Evolutionary conservation across 2,888 invertebrate species (phyloP).

Genomic region (Tricholauxania praeusta): DNA sequence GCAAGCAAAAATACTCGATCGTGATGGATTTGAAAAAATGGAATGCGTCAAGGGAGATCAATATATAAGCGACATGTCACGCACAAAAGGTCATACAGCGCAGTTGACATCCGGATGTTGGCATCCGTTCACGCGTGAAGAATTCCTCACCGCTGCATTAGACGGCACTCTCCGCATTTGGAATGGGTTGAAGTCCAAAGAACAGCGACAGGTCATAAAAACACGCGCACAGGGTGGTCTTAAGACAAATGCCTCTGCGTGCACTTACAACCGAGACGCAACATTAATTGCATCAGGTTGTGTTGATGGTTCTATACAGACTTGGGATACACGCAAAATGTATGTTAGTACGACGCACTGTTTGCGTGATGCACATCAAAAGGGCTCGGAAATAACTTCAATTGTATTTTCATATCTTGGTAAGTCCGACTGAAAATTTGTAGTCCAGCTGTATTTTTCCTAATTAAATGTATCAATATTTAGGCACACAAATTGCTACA

Average conservation of each 20-base stretch:
- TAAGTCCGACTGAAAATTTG: conserved; percentile 18
- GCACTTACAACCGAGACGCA: conserved; percentile 87
- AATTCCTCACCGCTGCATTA: conserved; percentile 94
- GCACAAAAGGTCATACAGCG: conserved; percentile 95
- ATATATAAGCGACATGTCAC: conserved; percentile 94
- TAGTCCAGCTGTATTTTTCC: not conserved
- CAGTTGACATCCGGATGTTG: conserved; percentile 91
- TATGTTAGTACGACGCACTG: conserved; percentile 88
- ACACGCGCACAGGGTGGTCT: conserved; percentile 88
- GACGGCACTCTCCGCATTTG: conserved; percentile 95
- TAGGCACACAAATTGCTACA: conserved; percentile 73
- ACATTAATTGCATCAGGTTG: conserved; percentile 92
- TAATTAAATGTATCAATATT: not conserved
- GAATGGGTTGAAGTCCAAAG: conserved; percentile 83
- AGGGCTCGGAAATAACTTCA: conserved; percentile 84
- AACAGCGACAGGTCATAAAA: conserved; percentile 87
- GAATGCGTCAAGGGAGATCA: conserved; percentile 96
- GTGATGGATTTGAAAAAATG: conserved; percentile 93
- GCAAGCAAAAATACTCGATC: conserved; percentile 92
- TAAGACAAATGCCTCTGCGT: conserved; percentile 86
- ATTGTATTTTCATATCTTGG: conserved; percentile 91
- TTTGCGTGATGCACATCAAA: conserved; percentile 83
- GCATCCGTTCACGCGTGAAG: conserved; percentile 91
- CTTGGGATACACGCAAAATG: conserved; percentile 95
- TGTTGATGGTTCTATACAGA: conserved; percentile 86